Base-by-base conservation (phyloP, 2,888 invertebrate genomes). In the Achlya flavicornis region DNA sequence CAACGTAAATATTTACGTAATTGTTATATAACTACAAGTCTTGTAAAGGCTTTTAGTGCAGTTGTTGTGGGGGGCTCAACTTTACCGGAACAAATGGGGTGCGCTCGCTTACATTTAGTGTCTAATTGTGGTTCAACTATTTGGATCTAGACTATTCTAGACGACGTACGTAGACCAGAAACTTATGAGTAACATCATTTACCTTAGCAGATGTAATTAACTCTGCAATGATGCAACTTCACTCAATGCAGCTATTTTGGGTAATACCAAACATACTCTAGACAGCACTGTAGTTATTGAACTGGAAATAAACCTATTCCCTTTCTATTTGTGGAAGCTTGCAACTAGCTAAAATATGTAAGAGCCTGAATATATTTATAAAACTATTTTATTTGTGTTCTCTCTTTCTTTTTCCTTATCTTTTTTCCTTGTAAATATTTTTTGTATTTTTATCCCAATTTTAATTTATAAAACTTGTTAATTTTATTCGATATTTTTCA, bases 71-170 rank as follows among this genome's bases (percentile, higher is more conserved):
- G 16, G 5, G 48, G 7, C 16, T 48, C 16, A 48, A 48, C 48
- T 48, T 48, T 48, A 8, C 48, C 16, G 48, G 7, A 16, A 16
- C 48, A 48, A 48, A 48, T 48, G 48, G 48, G 16, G 48, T 16
- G 14, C 16, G 7, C 48, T 48, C 48, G 16, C 16, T 14, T 16
- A 48, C 48, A 48, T 48, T 48, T 48, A 16, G 48, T 16, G 5
- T 48, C 48, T 48, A 14, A 48, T 16, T 48, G 48, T 48, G 48
- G 48, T 16, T 48, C 48, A 19, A 53, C 53, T 64, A 61, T 69
- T 53, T 53, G 19, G 53, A 53, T 19, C 19, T 53, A 53, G 53
- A 3, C 19, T 53, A 19, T 19, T 19, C 19, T 53, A 53, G 53
- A 3, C 19, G 19, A 19, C 53, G 16, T 16, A 7, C 12, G 6